Evolutionary conservation across 1,140 invertebrate species (phyloP), one percentile per base, ranked within the genome.

Genomic region (Phocides pigmalion): DNA sequence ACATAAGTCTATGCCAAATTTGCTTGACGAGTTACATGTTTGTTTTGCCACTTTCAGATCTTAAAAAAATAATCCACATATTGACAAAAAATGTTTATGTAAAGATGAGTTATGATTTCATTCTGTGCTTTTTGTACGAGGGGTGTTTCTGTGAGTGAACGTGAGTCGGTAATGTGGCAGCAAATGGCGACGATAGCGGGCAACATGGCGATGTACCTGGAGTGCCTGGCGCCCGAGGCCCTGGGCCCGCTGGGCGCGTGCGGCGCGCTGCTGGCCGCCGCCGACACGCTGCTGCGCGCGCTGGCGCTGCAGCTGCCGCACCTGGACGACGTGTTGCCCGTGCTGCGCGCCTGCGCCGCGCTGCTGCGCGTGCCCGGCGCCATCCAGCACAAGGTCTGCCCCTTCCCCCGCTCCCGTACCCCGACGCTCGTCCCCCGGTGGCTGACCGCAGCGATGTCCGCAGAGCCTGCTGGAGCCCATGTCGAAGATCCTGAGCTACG

Each of bases 171-270:
- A 1, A 1, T 5, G 8, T 32, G 9, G 1, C 28, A 32, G 28
- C 28, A 32, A 32, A 32, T 32, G 28, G 9, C 28, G 9, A 32
- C 28, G 9, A 32, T 32, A 32, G 28, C 28, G 8, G 28, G 76
- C 69, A 99, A 99, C 91, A 95, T 99, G 73, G 96, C 98, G 1
- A 96, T 95, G 77, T 99, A 99, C 90, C 93, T 99, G 80, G 97
- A 98, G 76, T 98, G 97, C 90, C 92, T 99, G 28, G 96, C 97
- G 3, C 88, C 97, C 62, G 98, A 99, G 83, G 95, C 95, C 2
- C 93, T 96, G 12, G 95, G 95, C 0, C 92, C 95, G 37, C 93
- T 92, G 17, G 92, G 93, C 11, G 99, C 98, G 95, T 94, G 94
- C 61, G 94, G 94, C 16, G 94, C 98, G 2, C 93, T 99, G 46